Conservation (phyloP, 2,797 vertebrate genomes). For the Pseudochirops cupreus region DNA sequence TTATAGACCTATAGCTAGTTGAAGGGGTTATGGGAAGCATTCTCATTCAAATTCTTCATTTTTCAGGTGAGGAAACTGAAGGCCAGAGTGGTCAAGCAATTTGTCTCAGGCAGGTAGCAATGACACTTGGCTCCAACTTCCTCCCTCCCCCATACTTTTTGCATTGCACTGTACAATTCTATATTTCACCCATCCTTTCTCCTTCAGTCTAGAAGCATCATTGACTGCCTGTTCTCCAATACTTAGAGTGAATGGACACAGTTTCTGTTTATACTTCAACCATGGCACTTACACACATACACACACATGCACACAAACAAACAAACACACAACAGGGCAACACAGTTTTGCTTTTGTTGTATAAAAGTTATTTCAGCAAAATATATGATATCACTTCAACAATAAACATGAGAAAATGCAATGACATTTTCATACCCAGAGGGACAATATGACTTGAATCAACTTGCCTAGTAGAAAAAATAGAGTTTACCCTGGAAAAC, state of each 20-base stretch:
- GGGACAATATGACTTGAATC: neutral
- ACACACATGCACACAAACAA: neutral
- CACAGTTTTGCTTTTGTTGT: neutral
- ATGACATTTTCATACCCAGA: constrained; percentile 4
- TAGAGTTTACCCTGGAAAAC: neutral
- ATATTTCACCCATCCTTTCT: neutral
- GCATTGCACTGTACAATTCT: neutral
- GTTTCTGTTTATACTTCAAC: neutral
- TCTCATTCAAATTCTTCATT: neutral
- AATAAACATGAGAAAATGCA: neutral
- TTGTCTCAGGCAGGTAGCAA: neutral
- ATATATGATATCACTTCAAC: neutral
- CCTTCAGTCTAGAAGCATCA: neutral
- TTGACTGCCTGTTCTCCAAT: neutral
- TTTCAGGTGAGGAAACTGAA: neutral
- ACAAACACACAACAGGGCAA: neutral
- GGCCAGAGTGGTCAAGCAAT: neutral
- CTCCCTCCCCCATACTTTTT: no score
- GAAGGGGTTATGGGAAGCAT: neutral
- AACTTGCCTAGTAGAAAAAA: neutral
- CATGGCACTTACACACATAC: neutral
- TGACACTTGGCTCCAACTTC: neutral
- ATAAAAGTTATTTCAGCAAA: neutral
- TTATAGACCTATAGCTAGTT: neutral
- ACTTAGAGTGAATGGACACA: neutral